phyloP scores from a whole-genome alignment of 2,797 vertebrate species.

The Perdix hodgsoniae region DNA sequence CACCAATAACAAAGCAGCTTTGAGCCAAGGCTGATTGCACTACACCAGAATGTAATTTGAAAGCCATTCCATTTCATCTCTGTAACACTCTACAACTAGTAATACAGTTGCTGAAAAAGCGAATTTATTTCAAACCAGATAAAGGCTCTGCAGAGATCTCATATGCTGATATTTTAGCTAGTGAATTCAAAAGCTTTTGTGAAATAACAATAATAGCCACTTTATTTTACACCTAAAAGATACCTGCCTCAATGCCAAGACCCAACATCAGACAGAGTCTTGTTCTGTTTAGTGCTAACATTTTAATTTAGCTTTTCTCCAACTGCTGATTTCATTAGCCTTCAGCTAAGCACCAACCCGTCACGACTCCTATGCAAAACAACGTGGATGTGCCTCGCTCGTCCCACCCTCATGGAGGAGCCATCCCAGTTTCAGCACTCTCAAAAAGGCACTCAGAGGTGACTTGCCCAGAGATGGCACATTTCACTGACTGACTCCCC shows the following conservation, averaged over 20 bases:
- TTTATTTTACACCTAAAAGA: conserved; percentile 60
- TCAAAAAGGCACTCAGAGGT: conserved; percentile 46
- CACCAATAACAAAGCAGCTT: conserved; percentile 4
- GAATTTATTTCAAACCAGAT: conserved; percentile 48
- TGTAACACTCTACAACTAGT: background rate
- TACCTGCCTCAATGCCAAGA: conserved; percentile 25
- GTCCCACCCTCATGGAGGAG: conserved; percentile 34
- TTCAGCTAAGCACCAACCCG: conserved; percentile 7
- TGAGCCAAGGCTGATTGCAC: background rate
- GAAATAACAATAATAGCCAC: conserved; percentile 2
- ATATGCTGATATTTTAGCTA: conserved; percentile 8
- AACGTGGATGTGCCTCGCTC: conserved; percentile 7
- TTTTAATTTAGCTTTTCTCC: conserved; percentile 62
- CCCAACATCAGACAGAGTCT: conserved; percentile 24
- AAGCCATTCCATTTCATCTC: conserved; percentile 33
- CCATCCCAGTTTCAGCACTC: background rate
- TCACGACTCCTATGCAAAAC: conserved; percentile 40
- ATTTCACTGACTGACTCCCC: conserved; percentile 44
- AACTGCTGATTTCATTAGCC: conserved; percentile 58
- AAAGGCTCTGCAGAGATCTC: conserved; percentile 41
- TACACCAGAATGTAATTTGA: conserved; percentile 27
- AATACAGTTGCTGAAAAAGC: conserved; percentile 32
- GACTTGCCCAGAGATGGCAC: conserved; percentile 55
- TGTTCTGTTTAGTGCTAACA: conserved; percentile 30
- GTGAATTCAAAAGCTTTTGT: conserved; percentile 30